Percentiles rank a stretch among this genome's conserved stretches.
Evolutionary conservation across 2,797 vertebrate species (phyloP).

Genomic region (Meda fulgida): DNA sequence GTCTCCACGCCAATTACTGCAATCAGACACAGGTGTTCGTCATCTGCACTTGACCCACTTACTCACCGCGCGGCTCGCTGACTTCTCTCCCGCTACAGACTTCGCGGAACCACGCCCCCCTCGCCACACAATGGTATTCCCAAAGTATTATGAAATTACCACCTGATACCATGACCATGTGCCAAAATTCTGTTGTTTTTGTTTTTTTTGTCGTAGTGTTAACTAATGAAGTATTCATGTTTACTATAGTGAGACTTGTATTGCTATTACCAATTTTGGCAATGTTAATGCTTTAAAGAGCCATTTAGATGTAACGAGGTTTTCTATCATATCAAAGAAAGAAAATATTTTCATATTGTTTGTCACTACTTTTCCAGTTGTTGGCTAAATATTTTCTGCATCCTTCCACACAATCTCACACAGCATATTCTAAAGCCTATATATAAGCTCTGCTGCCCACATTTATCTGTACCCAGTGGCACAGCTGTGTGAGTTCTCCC

Average conservation of each 20-base stretch:
- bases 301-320: no score
- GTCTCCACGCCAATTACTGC: no score
- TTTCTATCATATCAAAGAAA: conserved; percentile 2
- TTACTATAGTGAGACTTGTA: not conserved
- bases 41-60: no score
- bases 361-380: conserved; percentile 1
- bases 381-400: conserved; percentile 1
- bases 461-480: conserved; percentile 40
- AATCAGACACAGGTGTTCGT: no score
- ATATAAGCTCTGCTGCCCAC: conserved; percentile 30
- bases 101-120: no score
- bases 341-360: not conserved
- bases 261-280: not conserved
- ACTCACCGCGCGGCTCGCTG: no score
- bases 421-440: conserved; percentile 29
- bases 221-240: not conserved
- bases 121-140: no score
- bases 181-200: not conserved
- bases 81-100: no score
- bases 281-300: not conserved
- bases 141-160: not conserved
- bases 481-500: conserved; percentile 32
- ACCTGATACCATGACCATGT: no score
- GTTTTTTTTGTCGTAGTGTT: not conserved
- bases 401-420: not conserved